Percentiles rank a stretch among this genome's conserved stretches.
Conservation (phyloP, 2,113 vertebrate genomes). For the Casuarius casuarius region DNA sequence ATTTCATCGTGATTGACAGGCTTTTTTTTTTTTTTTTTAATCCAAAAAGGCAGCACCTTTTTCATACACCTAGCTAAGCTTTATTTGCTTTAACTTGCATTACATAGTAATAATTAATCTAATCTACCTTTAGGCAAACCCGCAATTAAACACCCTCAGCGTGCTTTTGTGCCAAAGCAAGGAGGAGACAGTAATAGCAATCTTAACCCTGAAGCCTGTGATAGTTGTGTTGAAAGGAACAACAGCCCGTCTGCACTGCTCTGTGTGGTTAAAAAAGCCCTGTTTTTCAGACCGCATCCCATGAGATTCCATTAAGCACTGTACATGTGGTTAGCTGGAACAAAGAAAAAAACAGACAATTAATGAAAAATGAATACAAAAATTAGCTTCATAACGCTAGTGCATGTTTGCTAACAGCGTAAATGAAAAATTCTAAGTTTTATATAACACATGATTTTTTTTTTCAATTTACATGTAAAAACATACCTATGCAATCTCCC, state of each 20-base stretch:
- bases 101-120: constrained; percentile 87
- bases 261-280: constrained; percentile 78
- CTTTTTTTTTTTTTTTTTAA: constrained; percentile 63
- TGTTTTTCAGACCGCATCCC: constrained; percentile 80
- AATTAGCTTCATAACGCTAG: neutral
- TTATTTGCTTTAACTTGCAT: constrained; percentile 84
- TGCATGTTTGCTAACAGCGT: neutral
- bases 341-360: constrained; percentile 66
- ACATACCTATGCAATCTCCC: neutral
- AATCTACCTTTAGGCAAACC: constrained; percentile 86
- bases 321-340: constrained; percentile 92
- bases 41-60: constrained; percentile 82
- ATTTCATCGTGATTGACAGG: constrained; percentile 75
- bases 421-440: neutral
- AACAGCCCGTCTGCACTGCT: constrained; percentile 73
- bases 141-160: constrained; percentile 78
- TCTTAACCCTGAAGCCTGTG: constrained; percentile 83
- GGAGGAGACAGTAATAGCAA: constrained; percentile 80
- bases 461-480: neutral
- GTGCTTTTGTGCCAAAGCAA: constrained; percentile 85
- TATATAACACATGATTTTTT: neutral
- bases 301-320: constrained; percentile 76
- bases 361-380: constrained; percentile 30
- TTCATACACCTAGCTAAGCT: constrained; percentile 82
- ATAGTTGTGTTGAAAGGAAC: constrained; percentile 76